phyloP scores from a whole-genome alignment of 2,797 vertebrate genomes.

The Graptemys geographica region DNA sequence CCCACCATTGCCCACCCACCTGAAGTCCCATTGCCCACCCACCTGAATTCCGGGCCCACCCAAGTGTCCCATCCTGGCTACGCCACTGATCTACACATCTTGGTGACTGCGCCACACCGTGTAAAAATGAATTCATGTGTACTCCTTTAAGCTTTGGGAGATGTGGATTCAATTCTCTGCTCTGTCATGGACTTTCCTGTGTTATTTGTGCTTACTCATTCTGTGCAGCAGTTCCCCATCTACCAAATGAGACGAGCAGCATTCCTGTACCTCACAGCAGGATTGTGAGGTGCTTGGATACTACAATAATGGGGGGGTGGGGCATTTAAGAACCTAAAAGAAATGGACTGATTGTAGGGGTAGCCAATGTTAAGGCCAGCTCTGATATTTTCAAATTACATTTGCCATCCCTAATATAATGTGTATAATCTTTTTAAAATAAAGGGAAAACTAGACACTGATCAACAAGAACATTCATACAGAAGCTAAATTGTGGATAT shows the following conservation, averaged over 20 bases:
- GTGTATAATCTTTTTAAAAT: constrained; percentile 1
- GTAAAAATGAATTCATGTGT: too few relatives aligned
- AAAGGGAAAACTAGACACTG: constrained; percentile 4
- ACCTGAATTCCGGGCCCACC: too few relatives aligned
- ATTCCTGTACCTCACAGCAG: neutral
- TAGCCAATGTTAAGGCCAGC: neutral
- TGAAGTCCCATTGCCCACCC: too few relatives aligned
- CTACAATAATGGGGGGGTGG: neutral
- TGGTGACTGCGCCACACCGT: too few relatives aligned
- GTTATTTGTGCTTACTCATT: neutral
- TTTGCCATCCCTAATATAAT: neutral
- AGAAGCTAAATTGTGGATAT: constrained; percentile 64
- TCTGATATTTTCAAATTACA: constrained; percentile 16
- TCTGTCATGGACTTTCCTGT: neutral
- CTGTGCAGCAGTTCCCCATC: neutral
- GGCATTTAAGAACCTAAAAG: neutral
- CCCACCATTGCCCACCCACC: too few relatives aligned
- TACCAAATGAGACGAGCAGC: neutral
- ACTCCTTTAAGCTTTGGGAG: neutral
- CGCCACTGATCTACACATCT: too few relatives aligned
- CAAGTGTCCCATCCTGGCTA: too few relatives aligned
- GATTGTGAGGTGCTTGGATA: neutral
- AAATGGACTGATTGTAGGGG: neutral
- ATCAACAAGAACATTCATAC: constrained; percentile 43
- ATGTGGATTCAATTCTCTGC: neutral